Conservation (phyloP, 2,113 vertebrate genomes). For the Anhinga anhinga region DNA sequence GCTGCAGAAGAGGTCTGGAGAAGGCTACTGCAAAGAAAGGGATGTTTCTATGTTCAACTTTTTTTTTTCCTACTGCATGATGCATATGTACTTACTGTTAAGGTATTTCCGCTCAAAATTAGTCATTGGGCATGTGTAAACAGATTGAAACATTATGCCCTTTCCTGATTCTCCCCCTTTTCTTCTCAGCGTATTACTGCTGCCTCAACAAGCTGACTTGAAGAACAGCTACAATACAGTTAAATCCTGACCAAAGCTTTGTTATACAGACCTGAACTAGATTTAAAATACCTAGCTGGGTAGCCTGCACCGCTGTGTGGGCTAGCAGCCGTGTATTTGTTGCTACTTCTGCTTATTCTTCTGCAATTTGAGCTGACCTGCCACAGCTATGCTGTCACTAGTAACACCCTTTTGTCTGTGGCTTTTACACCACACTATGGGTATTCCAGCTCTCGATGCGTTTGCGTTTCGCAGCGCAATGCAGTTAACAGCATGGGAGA, state of each 20-base stretch:
- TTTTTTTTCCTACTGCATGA: not conserved
- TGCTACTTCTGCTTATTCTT: not conserved
- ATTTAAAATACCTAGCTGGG: not conserved
- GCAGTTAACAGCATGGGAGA: not conserved
- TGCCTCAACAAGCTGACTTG: not conserved
- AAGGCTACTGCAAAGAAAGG: not conserved
- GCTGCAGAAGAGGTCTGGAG: not conserved
- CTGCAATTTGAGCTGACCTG: not conserved
- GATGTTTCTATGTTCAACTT: not conserved
- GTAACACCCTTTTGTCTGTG: not conserved
- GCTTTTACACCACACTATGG: not conserved
- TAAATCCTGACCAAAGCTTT: not conserved
- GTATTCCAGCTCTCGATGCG: not conserved
- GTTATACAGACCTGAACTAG: not conserved
- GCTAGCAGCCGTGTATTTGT: not conserved
- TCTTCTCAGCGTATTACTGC: not conserved
- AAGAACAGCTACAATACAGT: not conserved
- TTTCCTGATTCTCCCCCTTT: not conserved
- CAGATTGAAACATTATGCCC: not conserved
- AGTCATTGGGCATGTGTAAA: not conserved
- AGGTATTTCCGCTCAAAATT: not conserved
- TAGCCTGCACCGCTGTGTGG: too few relatives aligned
- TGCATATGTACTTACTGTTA: not conserved
- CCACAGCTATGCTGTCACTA: not conserved
- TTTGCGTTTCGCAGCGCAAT: not conserved